Evolutionary conservation across 2,888 invertebrate species (phyloP).

Genomic region (Melanotus villosus): DNA sequence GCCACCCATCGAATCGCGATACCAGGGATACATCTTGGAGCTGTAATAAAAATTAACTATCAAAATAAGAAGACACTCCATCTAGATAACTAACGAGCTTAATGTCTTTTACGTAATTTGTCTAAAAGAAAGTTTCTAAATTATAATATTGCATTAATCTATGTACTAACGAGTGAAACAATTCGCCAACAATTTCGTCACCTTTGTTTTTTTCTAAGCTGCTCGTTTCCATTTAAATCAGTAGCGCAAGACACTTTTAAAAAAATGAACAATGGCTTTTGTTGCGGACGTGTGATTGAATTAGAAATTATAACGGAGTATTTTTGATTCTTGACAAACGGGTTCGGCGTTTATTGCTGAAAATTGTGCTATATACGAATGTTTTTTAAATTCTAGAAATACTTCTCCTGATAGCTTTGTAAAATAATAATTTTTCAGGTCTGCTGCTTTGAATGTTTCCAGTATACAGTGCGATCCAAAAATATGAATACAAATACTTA

Average conservation of each 20-base stretch:
- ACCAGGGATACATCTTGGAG: conserved; percentile 76
- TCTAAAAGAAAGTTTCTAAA: not conserved
- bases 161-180: not conserved
- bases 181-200: not conserved
- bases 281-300: not conserved
- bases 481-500: no score
- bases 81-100: not conserved
- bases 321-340: no score
- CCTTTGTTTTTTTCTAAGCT: not conserved
- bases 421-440: no score
- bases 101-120: not conserved
- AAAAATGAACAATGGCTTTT: conserved; percentile 5
- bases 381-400: no score
- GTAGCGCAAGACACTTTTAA: not conserved
- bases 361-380: no score
- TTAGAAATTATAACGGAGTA: no score
- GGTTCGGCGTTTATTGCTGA: no score
- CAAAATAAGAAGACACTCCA: not conserved
- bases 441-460: no score
- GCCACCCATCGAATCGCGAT: conserved; percentile 73
- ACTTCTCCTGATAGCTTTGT: no score
- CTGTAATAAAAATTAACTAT: conserved; percentile 51
- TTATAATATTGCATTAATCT: not conserved
- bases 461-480: no score
- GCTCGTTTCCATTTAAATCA: not conserved